Conservation (phyloP, 23 tunicate genomes). For the Aplidium turbinatum region DNA sequence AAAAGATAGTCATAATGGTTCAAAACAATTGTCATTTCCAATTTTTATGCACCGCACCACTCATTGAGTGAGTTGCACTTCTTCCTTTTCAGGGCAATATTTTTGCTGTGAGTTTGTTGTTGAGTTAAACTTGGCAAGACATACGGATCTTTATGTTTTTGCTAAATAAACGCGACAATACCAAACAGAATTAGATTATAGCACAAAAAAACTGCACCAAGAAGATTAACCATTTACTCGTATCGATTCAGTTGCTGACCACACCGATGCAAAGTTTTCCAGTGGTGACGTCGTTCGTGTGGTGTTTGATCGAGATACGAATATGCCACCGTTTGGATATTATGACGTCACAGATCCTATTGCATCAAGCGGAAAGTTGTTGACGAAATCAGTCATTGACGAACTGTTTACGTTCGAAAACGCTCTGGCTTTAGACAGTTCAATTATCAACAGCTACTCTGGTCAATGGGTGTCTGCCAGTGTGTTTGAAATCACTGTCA, state of each 20-base stretch:
- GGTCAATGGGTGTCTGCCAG: slow-evolving; percentile 28
- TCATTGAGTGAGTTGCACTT: too few species aligned
- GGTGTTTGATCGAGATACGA: slow-evolving; percentile 35
- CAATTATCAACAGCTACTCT: neutral
- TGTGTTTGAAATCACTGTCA: slow-evolving; percentile 12
- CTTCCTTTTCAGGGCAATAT: too few species aligned
- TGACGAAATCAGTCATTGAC: neutral
- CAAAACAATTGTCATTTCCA: too few species aligned
- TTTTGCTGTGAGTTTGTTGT: too few species aligned
- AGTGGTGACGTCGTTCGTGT: slow-evolving; percentile 33
- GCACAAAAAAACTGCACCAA: too few species aligned
- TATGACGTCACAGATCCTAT: slow-evolving; percentile 29
- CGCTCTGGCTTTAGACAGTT: neutral
- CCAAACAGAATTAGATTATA: too few species aligned
- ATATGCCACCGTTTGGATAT: slow-evolving; percentile 55
- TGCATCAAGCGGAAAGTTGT: slow-evolving; percentile 18
- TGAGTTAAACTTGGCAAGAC: too few species aligned
- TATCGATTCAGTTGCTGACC: neutral
- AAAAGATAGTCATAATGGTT: too few species aligned
- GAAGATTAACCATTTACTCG: too few species aligned
- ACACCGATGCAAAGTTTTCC: slow-evolving; percentile 45
- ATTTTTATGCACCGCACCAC: too few species aligned
- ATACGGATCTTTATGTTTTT: too few species aligned
- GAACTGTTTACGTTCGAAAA: slow-evolving; percentile 13
- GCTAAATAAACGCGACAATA: too few species aligned